A percentile compares a stretch with the other conserved stretches of the same genome.
phyloP scores from a whole-genome alignment of 2,888 invertebrate genomes.

The Melangyna quadrimaculata region DNA sequence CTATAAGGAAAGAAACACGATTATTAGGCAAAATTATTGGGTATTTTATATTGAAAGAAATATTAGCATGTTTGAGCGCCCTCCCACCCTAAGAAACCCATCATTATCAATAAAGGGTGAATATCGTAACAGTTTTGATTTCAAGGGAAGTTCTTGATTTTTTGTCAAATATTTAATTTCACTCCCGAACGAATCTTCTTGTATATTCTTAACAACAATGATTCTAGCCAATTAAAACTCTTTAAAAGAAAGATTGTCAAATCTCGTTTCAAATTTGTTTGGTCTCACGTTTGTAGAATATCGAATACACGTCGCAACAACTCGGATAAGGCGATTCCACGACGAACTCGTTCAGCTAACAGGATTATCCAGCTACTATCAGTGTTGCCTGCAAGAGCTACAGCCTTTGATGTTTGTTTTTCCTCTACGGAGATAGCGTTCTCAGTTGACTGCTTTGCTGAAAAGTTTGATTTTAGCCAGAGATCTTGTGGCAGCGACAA shows the following conservation, averaged over 20 bases:
- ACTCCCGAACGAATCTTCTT: neutral
- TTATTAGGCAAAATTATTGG: conserved; percentile 1
- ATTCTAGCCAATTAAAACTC: neutral
- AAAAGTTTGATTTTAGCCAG: neutral
- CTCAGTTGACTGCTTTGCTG: neutral
- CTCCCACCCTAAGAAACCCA: neutral
- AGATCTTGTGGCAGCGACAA: neutral
- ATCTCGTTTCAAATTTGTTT: neutral
- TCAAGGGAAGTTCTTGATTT: too few species aligned
- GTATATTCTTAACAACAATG: neutral
- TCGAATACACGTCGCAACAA: too few species aligned
- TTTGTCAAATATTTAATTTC: too few species aligned
- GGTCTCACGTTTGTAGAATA: neutral
- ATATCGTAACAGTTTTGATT: neutral
- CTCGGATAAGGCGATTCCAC: too few species aligned
- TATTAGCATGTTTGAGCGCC: neutral
- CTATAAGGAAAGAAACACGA: conserved; percentile 3
- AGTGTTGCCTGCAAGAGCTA: too few species aligned
- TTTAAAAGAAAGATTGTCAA: neutral
- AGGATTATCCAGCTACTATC: too few species aligned
- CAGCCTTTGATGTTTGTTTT: neutral
- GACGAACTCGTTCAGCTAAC: too few species aligned
- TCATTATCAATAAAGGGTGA: neutral
- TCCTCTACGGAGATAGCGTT: neutral
- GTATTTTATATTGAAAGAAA: neutral